Evolutionary conservation across 2,888 invertebrate species (phyloP).

Genomic region (Spilarctia lutea): DNA sequence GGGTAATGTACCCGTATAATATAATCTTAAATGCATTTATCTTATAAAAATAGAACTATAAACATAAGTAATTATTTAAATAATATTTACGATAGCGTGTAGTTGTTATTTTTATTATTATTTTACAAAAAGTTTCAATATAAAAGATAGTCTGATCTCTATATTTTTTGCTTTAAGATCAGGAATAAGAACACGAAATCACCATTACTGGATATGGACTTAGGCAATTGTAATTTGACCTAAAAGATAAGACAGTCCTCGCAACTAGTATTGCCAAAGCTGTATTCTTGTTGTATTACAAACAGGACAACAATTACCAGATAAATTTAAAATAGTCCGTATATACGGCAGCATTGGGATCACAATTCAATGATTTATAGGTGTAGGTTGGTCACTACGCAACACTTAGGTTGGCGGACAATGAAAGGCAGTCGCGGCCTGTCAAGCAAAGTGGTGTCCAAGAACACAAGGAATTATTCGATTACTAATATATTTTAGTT

Average conservation of each 20-base stretch:
- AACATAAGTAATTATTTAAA: neutral
- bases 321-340: constrained; percentile 28
- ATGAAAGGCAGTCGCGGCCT: constrained; percentile 56
- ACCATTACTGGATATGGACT: neutral
- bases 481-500: constrained; percentile 61
- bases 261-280: constrained; percentile 38
- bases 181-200: neutral
- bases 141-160: too few relatives aligned
- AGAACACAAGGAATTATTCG: constrained; percentile 60
- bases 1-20: too few relatives aligned
- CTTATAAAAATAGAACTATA: neutral
- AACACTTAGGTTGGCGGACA: constrained; percentile 34
- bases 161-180: neutral
- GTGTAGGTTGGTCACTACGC: constrained; percentile 31
- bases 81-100: neutral
- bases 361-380: constrained; percentile 14
- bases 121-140: too few relatives aligned
- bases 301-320: constrained; percentile 7
- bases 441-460: constrained; percentile 55
- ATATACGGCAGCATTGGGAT: constrained; percentile 5
- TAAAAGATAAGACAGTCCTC: constrained; percentile 36
- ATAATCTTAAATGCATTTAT: neutral
- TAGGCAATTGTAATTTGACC: constrained; percentile 41
- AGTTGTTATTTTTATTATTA: too few relatives aligned
- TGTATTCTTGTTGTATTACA: constrained; percentile 12